phyloP scores from a whole-genome alignment of 2,797 vertebrate genomes.

The Chromobotia macracanthus region DNA sequence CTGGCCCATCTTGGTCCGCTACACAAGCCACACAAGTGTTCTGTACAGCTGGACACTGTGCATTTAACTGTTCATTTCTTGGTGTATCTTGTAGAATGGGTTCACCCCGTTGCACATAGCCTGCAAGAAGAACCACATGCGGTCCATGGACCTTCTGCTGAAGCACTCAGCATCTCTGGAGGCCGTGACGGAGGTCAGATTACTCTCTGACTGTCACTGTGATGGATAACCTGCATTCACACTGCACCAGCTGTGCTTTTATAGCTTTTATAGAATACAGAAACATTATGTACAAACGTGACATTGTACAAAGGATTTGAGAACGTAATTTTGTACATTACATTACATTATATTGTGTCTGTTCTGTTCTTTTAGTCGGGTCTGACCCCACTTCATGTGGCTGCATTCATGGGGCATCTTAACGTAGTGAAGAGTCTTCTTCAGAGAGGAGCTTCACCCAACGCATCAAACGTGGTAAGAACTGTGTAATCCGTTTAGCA shows the following conservation, averaged over 20 bases:
- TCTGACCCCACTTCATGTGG: conserved; percentile 94
- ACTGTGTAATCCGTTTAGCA: neutral
- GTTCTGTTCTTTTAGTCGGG: conserved; percentile 82
- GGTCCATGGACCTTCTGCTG: conserved; percentile 94
- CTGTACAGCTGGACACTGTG: neutral
- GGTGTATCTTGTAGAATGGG: conserved; percentile 84
- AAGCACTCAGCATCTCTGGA: conserved; percentile 94
- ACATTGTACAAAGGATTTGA: neutral
- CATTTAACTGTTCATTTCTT: conserved; percentile 4
- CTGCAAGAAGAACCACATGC: conserved; percentile 97
- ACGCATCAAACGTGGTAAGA: conserved; percentile 96
- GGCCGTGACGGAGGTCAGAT: conserved; percentile 91
- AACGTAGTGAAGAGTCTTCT: conserved; percentile 91
- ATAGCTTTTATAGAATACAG: conserved; percentile 6
- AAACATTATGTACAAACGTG: neutral
- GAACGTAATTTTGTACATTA: neutral
- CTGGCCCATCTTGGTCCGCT: neutral
- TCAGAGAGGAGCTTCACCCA: conserved; percentile 91
- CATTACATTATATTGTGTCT: neutral
- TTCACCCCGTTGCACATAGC: conserved; percentile 97
- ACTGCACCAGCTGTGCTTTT: conserved; percentile 17
- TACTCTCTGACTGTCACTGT: conserved; percentile 21
- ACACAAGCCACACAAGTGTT: too few species aligned
- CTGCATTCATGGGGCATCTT: conserved; percentile 95
- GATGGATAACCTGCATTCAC: conserved; percentile 32